Evolutionary conservation across 1,140 invertebrate genomes (phyloP).

Genomic region (Oryctes rhinoceros): DNA sequence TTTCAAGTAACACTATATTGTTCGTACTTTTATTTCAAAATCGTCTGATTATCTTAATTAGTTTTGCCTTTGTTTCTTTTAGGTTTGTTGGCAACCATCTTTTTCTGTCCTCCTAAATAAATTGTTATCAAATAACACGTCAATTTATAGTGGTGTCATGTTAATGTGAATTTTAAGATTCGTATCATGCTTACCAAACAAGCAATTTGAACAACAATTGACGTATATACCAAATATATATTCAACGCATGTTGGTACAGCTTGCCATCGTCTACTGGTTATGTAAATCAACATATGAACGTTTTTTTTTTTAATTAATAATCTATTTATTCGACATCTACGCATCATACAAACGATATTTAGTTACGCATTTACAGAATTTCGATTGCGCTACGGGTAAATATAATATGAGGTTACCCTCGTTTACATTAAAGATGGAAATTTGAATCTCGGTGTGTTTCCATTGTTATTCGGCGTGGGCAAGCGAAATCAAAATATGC

Average conservation of each 20-base stretch:
- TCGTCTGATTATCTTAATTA: too few relatives aligned
- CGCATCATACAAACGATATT: background rate
- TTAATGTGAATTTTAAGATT: background rate
- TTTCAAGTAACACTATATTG: too few relatives aligned
- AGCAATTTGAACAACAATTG: too few relatives aligned
- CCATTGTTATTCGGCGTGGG: conserved; percentile 9
- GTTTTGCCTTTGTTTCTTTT: too few relatives aligned
- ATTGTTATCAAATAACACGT: background rate
- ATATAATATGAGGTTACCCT: background rate
- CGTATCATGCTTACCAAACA: background rate
- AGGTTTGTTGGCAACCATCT: too few relatives aligned
- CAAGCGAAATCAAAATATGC: background rate
- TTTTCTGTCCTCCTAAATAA: background rate
- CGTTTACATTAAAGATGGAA: background rate
- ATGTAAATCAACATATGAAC: background rate
- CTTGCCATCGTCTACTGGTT: background rate
- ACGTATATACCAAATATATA: background rate
- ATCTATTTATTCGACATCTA: background rate
- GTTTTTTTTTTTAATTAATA: background rate
- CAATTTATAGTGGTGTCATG: too few relatives aligned
- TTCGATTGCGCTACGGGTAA: background rate
- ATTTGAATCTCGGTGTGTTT: background rate
- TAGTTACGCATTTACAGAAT: background rate
- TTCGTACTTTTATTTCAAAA: too few relatives aligned
- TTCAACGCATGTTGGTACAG: background rate